These are phyloP conservation scores for Lasioglossum pauxillum DNA, from an alignment of 2,888 invertebrate genomes.

Conservation along the genomic window DNA sequence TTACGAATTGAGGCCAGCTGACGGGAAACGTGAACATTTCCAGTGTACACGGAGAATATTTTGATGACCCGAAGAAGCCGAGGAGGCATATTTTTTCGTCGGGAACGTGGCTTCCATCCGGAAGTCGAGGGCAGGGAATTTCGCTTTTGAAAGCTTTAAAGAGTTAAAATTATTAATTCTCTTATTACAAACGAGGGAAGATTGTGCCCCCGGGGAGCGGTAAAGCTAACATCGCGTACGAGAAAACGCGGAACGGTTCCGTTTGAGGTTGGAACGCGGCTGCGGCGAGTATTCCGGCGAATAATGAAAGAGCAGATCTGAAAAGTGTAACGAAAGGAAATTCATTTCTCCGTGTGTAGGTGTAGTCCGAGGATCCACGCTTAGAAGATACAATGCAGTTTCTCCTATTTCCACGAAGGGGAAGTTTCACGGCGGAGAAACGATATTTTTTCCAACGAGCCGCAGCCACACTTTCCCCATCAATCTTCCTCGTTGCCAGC, in stretches of 20 bases:
- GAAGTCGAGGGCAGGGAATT: neutral
- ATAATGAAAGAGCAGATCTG: conserved; percentile 12
- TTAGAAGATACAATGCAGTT: conserved; percentile 11
- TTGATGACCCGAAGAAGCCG: conserved; percentile 12
- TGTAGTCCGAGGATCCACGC: neutral
- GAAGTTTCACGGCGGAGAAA: conserved; percentile 1
- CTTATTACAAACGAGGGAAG: conserved; percentile 22
- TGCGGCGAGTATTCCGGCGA: neutral
- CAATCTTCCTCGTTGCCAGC: conserved; percentile 32
- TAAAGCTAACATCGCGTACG: conserved; percentile 16
- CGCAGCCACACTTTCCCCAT: conserved; percentile 25
- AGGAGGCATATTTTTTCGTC: neutral
- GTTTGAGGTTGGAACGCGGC: conserved; percentile 1
- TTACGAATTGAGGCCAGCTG: neutral
- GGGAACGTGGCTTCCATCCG: neutral
- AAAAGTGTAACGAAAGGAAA: conserved; percentile 18
- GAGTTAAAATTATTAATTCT: conserved; percentile 33
- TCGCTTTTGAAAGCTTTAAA: conserved; percentile 6
- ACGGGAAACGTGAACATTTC: neutral
- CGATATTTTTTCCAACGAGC: conserved; percentile 39
- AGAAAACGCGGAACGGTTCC: conserved; percentile 10
- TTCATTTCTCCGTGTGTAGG: neutral
- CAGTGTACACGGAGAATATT: neutral
- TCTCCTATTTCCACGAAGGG: neutral
- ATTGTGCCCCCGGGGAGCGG: conserved; percentile 9